Evolutionary conservation across 2,113 vertebrate species (phyloP).

Genomic region (Cnemophilus loriae): DNA sequence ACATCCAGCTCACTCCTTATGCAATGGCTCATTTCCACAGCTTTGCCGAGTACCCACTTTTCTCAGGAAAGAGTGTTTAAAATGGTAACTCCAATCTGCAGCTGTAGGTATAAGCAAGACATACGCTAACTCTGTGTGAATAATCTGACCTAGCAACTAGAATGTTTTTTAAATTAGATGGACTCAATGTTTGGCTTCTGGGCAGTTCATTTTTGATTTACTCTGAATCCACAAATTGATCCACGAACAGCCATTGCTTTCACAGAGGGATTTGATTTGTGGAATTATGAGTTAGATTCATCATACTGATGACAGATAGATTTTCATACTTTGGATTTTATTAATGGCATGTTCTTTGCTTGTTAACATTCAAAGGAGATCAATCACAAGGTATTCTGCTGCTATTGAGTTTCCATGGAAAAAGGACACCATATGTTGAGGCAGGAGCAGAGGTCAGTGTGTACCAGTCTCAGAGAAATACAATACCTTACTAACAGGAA

Average conservation of each 20-base stretch:
- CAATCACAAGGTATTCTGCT: conserved; percentile 4
- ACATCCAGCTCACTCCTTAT: not conserved
- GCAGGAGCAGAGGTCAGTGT: not conserved
- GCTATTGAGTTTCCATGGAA: not conserved
- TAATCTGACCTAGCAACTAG: not conserved
- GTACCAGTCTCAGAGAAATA: not conserved
- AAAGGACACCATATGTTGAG: not conserved
- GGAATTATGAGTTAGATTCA: conserved; percentile 38
- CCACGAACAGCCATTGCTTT: conserved; percentile 28
- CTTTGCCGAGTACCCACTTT: not conserved
- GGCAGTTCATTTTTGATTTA: conserved; percentile 54
- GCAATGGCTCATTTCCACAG: not conserved
- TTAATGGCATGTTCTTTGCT: conserved; percentile 40
- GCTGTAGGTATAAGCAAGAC: not conserved
- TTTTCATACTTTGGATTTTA: conserved; percentile 51
- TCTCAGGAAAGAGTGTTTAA: not conserved
- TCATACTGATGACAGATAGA: conserved; percentile 37
- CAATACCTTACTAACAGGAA: not conserved
- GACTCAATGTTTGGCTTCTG: conserved; percentile 30
- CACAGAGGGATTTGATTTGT: conserved; percentile 55
- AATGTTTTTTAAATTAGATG: conserved; percentile 32
- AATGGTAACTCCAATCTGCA: not conserved
- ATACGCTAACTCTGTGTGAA: not conserved
- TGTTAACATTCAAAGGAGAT: conserved; percentile 47
- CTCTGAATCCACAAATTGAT: conserved; percentile 45